Percentiles rank a stretch among this genome's conserved stretches.
Evolutionary conservation across 2,888 invertebrate genomes (phyloP).

Genomic region (Pollenia amentaria): DNA sequence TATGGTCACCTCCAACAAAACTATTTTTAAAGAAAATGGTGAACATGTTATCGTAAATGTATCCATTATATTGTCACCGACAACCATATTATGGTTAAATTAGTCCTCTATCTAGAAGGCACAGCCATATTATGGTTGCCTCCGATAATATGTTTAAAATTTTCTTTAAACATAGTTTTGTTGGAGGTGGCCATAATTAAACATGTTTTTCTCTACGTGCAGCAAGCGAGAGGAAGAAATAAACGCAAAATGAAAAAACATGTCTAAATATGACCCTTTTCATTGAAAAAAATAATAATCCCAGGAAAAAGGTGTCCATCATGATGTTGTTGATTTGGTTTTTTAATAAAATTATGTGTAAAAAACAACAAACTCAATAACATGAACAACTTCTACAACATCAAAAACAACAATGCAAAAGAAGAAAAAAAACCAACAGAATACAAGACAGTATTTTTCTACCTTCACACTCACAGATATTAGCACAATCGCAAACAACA

Average conservation of each 20-base stretch:
- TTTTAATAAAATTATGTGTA: slow-evolving; percentile 36
- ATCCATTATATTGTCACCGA: no score
- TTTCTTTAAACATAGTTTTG: no score
- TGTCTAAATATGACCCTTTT: slow-evolving; percentile 11
- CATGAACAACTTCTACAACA: neutral
- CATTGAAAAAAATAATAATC: neutral
- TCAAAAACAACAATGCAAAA: neutral
- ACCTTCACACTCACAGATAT: no score
- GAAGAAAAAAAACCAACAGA: neutral
- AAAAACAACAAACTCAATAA: slow-evolving; percentile 20
- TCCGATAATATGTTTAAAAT: no score
- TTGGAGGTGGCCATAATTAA: no score
- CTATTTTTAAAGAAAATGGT: no score
- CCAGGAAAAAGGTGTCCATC: neutral
- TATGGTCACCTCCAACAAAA: no score
- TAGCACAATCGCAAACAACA: neutral
- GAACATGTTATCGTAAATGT: no score
- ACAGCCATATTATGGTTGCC: no score
- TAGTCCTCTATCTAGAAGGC: no score
- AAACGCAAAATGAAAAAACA: neutral
- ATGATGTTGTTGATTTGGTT: slow-evolving; percentile 7
- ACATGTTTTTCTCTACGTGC: no score
- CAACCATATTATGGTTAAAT: no score
- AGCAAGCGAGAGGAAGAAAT: neutral
- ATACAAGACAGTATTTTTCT: neutral